Evolutionary conservation across 2,888 invertebrate species (phyloP), one percentile per base, ranked within the genome.

Genomic region (Syritta pipiens): DNA sequence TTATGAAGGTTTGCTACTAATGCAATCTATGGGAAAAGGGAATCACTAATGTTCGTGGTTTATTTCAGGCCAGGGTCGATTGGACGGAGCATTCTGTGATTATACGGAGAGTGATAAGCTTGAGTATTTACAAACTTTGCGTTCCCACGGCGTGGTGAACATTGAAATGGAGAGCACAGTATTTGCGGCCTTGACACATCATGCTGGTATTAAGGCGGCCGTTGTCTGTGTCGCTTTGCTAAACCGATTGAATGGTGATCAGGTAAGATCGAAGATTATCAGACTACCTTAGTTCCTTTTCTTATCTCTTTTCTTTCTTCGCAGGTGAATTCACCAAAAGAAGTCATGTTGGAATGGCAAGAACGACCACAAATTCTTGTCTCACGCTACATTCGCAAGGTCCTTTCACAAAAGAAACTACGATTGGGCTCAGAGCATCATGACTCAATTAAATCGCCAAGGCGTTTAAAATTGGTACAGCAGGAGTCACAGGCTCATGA

Each of bases 151-250:
- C 1, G 95, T 99, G 9, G 92, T 95, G 19, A 99, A 99, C 89
- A 97, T 99, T 84, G 99, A 99, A 90, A 98, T 98, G 98, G 99
- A 99, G 89, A 95, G 96, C 32, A 91, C 96, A 5, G 94, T 96
- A 9, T 98, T 99, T 87, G 96, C 97, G 0, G 97, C 98, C 1
- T 92, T 98, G 59, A 97, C 97, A 20, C 94, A 96, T 87, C 95
- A 96, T 87, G 97, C 98, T 5, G 96, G 97, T 9, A 95, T 98
- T 83, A 94, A 93, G 87, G 94, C 97, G 0, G 97, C 96, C n/a
- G 95, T 98, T 28, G 92, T 98, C 20, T 99, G 98, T 88, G 98
- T 98, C 55, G 94, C 97, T 0, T 89, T 99, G 26, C 90, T 99
- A 55, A 97, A 99, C 89, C 92, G 99, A 81, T 92, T 98, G 37